Conservation (phyloP, 2,113 vertebrate genomes). For the Phylloscopus trochilus region DNA sequence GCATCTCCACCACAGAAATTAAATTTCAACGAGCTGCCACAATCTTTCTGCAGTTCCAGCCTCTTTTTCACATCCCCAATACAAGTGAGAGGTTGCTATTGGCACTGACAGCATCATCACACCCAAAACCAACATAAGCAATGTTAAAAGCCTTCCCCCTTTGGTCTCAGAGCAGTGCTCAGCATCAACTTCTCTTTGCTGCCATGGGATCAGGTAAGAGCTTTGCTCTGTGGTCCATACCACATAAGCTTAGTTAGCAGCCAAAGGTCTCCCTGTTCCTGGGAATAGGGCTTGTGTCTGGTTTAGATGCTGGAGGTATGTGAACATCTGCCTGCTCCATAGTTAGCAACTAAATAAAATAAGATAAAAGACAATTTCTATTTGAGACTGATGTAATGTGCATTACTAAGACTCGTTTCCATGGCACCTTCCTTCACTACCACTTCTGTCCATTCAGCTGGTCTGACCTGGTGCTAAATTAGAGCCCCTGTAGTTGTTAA, state of each 20-base stretch:
- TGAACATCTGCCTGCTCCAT: not conserved
- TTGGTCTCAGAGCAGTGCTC: not conserved
- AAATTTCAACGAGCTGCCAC: not conserved
- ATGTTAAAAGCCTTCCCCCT: not conserved
- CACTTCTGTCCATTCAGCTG: not conserved
- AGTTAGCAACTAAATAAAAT: not conserved
- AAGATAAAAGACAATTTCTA: not conserved
- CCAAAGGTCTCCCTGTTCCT: rapidly evolving
- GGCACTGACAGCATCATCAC: not conserved
- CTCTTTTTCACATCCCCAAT: not conserved
- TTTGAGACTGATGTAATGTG: not conserved
- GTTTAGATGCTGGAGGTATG: not conserved
- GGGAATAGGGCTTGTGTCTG: not conserved
- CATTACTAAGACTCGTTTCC: not conserved
- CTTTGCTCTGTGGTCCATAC: not conserved
- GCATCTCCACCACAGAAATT: not conserved
- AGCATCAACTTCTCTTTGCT: not conserved
- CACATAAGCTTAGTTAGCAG: not conserved
- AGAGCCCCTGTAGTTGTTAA: rapidly evolving
- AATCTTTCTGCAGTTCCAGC: not conserved
- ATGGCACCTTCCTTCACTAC: not conserved
- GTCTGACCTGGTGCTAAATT: not conserved
- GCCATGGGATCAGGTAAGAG: rapidly evolving
- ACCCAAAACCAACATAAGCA: not conserved
- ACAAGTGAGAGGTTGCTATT: not conserved